A percentile compares a stretch with the other conserved stretches of the same genome.
Evolutionary conservation across 2,888 invertebrate genomes (phyloP).

Genomic region (Agrenia bidenticulata): DNA sequence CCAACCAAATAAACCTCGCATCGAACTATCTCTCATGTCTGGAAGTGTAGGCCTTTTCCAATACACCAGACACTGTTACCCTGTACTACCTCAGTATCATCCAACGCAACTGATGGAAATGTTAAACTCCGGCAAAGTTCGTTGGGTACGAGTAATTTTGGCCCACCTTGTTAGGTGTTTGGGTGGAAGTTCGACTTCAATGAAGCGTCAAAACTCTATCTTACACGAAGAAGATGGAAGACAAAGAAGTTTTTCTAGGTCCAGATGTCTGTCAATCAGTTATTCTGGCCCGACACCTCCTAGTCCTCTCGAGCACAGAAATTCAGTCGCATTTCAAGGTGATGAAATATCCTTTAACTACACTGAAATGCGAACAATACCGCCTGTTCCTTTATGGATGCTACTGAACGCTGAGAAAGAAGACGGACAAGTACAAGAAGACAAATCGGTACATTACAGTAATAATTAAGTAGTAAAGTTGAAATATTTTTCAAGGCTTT

Average conservation of each 20-base stretch:
- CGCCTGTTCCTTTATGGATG: constrained; percentile 95
- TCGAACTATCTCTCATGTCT: constrained; percentile 49
- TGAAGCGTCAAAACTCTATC: constrained; percentile 51
- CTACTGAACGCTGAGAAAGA: constrained; percentile 91
- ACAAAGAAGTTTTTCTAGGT: constrained; percentile 81
- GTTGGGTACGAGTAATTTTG: constrained; percentile 97
- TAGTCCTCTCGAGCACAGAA: constrained; percentile 74
- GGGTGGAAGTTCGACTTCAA: constrained; percentile 40
- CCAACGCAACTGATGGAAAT: constrained; percentile 98
- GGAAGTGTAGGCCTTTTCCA: constrained; percentile 80
- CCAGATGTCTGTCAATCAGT: constrained; percentile 84
- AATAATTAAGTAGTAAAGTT: neutral
- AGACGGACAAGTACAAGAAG: constrained; percentile 56
- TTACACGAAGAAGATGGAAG: constrained; percentile 64
- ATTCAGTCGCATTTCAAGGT: constrained; percentile 74
- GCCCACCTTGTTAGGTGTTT: constrained; percentile 76
- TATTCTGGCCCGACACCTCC: constrained; percentile 65
- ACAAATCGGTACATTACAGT: constrained; percentile 49
- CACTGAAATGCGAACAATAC: constrained; percentile 95
- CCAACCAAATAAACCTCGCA: constrained; percentile 38
- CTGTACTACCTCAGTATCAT: constrained; percentile 97
- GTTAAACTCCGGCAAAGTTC: constrained; percentile 94
- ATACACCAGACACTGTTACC: constrained; percentile 94
- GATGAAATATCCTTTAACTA: constrained; percentile 89
- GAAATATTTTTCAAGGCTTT: neutral